A percentile compares a stretch with the other conserved stretches of the same genome.
Evolutionary conservation across 2,888 invertebrate species (phyloP).

Genomic region (Sepiola atlantica): DNA sequence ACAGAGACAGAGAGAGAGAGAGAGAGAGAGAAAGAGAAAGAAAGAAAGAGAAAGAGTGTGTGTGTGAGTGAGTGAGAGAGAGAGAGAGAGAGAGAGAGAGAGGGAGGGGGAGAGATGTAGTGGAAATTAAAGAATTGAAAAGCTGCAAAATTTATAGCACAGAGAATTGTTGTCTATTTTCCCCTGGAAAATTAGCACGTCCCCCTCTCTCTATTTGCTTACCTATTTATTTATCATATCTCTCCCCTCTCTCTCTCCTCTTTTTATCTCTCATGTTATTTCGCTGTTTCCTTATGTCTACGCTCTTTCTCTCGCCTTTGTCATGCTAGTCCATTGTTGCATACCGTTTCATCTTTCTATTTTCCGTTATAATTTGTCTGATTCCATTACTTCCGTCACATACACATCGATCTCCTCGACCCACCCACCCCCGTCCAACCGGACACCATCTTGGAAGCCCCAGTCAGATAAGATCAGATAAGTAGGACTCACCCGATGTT

Average conservation of each 20-base stretch:
- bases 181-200: not conserved
- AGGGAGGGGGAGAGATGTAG: too few relatives aligned
- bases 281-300: not conserved
- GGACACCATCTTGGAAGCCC: not conserved
- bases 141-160: too few relatives aligned
- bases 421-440: not conserved
- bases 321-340: too few relatives aligned
- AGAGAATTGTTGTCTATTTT: not conserved
- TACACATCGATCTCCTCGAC: not conserved
- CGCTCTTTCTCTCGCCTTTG: too few relatives aligned
- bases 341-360: too few relatives aligned
- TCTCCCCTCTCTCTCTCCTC: not conserved
- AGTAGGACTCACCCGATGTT: not conserved
- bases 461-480: not conserved
- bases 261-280: not conserved
- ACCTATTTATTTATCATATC: not conserved
- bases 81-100: too few relatives aligned
- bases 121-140: too few relatives aligned
- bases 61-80: too few relatives aligned
- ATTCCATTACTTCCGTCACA: not conserved
- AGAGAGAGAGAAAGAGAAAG: not conserved
- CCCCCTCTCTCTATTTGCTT: not conserved
- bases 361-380: too few relatives aligned
- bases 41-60: not conserved
- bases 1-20: constrained; percentile 48